phyloP scores from a whole-genome alignment of 2,797 vertebrate species.

The Gouania willdenowi region DNA sequence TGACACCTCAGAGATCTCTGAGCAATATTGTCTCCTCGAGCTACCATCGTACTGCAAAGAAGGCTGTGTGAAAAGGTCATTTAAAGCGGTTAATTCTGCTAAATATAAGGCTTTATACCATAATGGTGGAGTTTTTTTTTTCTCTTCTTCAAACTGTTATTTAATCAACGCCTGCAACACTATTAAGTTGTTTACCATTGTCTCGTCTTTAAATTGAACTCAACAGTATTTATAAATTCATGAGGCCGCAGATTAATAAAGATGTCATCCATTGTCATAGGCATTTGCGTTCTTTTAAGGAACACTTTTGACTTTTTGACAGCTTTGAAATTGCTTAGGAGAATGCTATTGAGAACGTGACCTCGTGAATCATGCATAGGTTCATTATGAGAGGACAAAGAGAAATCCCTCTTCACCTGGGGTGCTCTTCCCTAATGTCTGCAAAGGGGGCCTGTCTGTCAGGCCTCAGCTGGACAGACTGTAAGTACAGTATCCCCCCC shows the following conservation, averaged over 20 bases:
- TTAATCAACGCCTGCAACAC: background rate
- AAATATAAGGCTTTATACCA: background rate
- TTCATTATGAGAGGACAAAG: conserved; percentile 44
- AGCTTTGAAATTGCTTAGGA: conserved; percentile 14
- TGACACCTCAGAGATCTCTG: conserved; percentile 46
- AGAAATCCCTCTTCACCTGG: conserved; percentile 42
- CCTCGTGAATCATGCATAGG: conserved; percentile 55
- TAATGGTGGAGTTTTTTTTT: too few species aligned
- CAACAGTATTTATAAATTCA: background rate
- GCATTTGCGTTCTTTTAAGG: background rate
- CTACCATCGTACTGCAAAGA: background rate
- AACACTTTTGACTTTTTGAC: background rate
- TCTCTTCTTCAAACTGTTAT: background rate
- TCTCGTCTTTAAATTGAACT: background rate
- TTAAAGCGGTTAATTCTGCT: background rate
- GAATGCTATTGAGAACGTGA: conserved; percentile 19
- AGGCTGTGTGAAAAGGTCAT: conserved; percentile 8
- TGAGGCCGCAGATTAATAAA: background rate
- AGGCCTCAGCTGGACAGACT: conserved; percentile 67
- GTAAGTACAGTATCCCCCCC: conserved; percentile 65
- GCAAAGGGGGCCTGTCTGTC: conserved; percentile 23
- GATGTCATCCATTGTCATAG: conserved; percentile 4
- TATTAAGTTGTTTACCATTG: background rate
- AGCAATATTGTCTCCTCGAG: conserved; percentile 26
- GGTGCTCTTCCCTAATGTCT: conserved; percentile 37